Base-by-base conservation (phyloP, 1,140 invertebrate species). In the Pygmarrhopalites habei region DNA sequence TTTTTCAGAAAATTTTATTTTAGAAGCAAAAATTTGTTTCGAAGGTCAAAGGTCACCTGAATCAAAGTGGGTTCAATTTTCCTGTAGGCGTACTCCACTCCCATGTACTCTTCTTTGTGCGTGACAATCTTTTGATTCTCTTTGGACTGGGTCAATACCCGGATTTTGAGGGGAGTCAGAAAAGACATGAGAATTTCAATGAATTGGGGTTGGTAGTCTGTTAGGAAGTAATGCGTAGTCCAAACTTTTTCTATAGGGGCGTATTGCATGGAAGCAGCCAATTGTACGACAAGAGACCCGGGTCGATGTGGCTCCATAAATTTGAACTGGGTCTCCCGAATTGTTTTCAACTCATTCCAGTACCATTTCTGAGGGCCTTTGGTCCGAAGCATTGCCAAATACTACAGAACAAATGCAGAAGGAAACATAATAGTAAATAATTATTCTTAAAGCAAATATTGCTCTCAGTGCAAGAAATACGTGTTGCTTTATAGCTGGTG, bases 201-300 rank as follows among this genome's bases (percentile, higher is more conserved):
- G 2, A 95, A 76, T 23, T 95, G 89, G 1, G 92, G 91, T 58
- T 82, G 80, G 86, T 88, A 98, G 64, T 95, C 88, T 2, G n/a
- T n/a, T n/a, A 81, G 81, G 35, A 90, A 77, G 35, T 91, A 64
- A 73, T 86, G 87, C 83, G 80, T 1, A n/a, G n/a, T n/a, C n/a
- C n/a, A n/a, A n/a, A n/a, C n/a, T n/a, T n/a, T n/a, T n/a, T n/a
- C n/a, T n/a, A n/a, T n/a, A n/a, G n/a, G n/a, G n/a, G n/a, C n/a
- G n/a, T n/a, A n/a, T n/a, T n/a, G n/a, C 46, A 49, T 19, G 46
- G 14, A 12, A 12, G 23, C 23, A 49, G 23, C 46, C 19, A 19
- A 21, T 12, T 17, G 7, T 10, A 10, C 35, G 10, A 39, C 17
- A 10, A 39, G 10, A 39, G 10, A 10, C 35, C 17, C 35, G 7